A percentile compares a stretch with the other conserved stretches of the same genome.
Conservation (phyloP, 2,888 invertebrate species). For the Leptothorax acervorum region DNA sequence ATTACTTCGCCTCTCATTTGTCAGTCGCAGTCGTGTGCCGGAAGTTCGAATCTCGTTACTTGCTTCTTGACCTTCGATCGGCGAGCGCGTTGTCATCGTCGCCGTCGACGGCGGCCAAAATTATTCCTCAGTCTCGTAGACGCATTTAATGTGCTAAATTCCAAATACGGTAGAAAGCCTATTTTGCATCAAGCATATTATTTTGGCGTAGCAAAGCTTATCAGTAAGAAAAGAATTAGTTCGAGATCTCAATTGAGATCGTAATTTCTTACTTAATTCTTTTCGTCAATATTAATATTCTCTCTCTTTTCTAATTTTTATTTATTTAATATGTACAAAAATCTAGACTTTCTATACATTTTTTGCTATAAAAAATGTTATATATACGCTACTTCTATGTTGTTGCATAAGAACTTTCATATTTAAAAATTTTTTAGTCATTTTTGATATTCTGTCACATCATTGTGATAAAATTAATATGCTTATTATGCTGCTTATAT, state of each 20-base stretch:
- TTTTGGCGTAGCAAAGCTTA: not conserved
- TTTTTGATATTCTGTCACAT: not conserved
- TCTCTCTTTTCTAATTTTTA: not conserved
- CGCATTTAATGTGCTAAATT: not conserved
- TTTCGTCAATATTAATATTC: not conserved
- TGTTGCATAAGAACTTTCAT: not conserved
- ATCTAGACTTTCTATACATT: not conserved
- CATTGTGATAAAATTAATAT: not conserved
- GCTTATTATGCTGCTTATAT: not conserved
- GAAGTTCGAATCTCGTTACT: slow-evolving; percentile 16
- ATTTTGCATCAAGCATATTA: not conserved
- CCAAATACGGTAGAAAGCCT: not conserved
- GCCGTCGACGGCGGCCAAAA: not conserved
- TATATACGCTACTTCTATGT: not conserved
- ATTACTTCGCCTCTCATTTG: slow-evolving; percentile 65
- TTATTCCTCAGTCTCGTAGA: not conserved
- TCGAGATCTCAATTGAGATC: too few relatives aligned
- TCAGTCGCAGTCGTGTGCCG: slow-evolving; percentile 52
- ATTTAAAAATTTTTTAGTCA: not conserved
- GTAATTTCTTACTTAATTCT: not conserved
- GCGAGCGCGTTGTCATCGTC: not conserved
- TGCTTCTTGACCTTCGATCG: slow-evolving; percentile 34
- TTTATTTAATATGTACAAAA: not conserved
- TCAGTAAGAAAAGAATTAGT: not conserved
- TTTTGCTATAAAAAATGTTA: not conserved